A percentile compares a stretch with the other conserved stretches of the same genome.
Conservation (phyloP, 2,113 vertebrate species). For the Cyanistes caeruleus region DNA sequence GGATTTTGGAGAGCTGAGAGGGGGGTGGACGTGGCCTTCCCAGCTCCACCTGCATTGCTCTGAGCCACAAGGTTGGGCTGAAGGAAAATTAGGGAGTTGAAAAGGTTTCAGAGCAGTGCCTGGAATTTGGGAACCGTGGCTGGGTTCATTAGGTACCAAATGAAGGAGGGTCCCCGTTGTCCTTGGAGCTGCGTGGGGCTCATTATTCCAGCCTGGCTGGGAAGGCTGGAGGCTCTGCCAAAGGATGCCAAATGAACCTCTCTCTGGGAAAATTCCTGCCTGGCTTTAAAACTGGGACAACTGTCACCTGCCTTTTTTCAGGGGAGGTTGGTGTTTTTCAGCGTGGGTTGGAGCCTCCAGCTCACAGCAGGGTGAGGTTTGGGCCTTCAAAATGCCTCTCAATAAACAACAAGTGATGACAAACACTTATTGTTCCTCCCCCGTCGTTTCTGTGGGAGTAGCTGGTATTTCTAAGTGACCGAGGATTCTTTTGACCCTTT, state of each 20-base stretch:
- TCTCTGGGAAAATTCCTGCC: neutral
- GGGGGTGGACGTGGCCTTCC: rapidly evolving
- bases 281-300: neutral
- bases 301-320: neutral
- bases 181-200: neutral
- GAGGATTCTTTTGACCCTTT: conserved; percentile 40
- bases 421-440: neutral
- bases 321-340: neutral
- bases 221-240: neutral
- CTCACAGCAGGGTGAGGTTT: neutral
- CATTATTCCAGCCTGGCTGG: neutral
- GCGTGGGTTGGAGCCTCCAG: neutral
- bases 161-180: neutral
- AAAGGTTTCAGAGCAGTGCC: neutral
- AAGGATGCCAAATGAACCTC: neutral
- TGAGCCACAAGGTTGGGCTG: rapidly evolving
- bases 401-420: neutral
- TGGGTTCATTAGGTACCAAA: rapidly evolving
- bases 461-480: conserved; percentile 29
- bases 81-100: neutral
- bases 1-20: neutral
- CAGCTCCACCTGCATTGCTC: neutral
- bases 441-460: neutral
- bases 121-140: neutral
- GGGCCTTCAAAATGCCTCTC: neutral